Evolutionary conservation across 1,140 invertebrate species (phyloP).

Genomic region (Dreissena polymorpha): DNA sequence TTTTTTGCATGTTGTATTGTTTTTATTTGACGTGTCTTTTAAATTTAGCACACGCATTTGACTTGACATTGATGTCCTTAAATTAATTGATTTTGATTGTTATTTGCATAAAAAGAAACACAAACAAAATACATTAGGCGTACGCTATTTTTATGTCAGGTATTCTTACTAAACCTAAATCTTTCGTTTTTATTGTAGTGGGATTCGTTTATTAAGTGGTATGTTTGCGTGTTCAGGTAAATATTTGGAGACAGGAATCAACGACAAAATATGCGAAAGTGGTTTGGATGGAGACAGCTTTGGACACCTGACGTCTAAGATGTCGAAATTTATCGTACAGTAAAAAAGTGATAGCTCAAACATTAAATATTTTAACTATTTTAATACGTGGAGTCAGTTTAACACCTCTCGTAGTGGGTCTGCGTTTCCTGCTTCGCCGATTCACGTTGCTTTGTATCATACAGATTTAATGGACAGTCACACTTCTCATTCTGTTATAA

Average conservation of each 20-base stretch:
- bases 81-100: no score
- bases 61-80: no score
- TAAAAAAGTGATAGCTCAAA: neutral
- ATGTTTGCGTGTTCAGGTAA: neutral
- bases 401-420: neutral
- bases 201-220: neutral
- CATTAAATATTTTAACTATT: neutral
- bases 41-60: no score
- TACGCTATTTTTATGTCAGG: neutral
- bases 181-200: conserved; percentile 21
- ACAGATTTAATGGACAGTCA: neutral
- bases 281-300: neutral
- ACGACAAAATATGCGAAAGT: neutral
- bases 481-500: neutral
- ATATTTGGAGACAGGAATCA: neutral
- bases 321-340: neutral
- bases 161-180: neutral
- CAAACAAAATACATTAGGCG: neutral
- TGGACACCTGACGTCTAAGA: neutral
- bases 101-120: neutral
- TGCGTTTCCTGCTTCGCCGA: neutral
- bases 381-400: neutral
- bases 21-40: no score
- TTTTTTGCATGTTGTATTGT: no score
- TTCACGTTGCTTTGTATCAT: conserved; percentile 36